Base-by-base conservation (phyloP, 2,888 invertebrate genomes). In the Drosophila vallismaia region DNA sequence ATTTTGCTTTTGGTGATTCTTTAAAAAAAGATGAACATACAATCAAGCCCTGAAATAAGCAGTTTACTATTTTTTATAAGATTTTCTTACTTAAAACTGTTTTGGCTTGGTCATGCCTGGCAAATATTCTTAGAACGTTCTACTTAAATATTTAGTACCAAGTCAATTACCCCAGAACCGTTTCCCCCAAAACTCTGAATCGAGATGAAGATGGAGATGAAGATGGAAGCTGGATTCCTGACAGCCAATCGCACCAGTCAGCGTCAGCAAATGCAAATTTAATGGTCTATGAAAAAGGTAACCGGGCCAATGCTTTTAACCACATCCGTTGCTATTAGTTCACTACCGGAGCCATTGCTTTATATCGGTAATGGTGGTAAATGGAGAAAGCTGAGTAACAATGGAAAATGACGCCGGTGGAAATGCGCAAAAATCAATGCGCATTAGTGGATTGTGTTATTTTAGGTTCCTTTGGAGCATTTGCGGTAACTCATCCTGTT, bases 211-310 rank as follows among this genome's bases (percentile, higher is more conserved):
- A 57, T 42, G 42, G 52, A 57, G 51, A 12, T 42, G 42, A 42
- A 57, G 51, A 12, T 24, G 28, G 29, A 38, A 45, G 44, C 45
- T 29, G 38, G 36, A 46, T 36, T 36, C 44, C 46, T 58, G 51
- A 69, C 71, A 69, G 75, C 51, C 84, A 84, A 86, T 81, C 71
- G 77, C 66, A 75, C 85, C 72, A 77, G 86, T 83, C 86, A 83
- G 70, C 86, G 38, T 33, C 38, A 58, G 76, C 85, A 87, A 84
- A 87, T 87, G 84, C 87, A 87, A 84, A 84, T 84, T 84, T 84
- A 87, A 84, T 84, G 84, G 85, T 82, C 82, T 84, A 87, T 86
- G 79, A 77, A 76, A 81, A 85, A 85, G 87, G 79, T 85, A 84
- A 77, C 77, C 67, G 70, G 85, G 79, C 75, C 87, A 84, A 84